Evolutionary conservation across 1,140 invertebrate genomes (phyloP).

Genomic region (Megalopta genalis): DNA sequence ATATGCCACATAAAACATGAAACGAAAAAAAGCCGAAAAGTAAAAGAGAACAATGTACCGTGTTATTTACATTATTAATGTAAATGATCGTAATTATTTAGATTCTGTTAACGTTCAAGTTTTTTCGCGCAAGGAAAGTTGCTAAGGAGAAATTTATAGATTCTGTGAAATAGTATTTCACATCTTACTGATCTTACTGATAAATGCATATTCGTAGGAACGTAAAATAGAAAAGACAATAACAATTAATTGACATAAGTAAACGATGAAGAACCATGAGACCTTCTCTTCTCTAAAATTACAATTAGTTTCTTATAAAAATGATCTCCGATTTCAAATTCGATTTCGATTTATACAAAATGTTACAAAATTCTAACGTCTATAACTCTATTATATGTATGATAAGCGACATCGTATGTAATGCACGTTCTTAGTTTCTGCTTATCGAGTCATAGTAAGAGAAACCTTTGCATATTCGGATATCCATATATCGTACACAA

Average conservation of each 20-base stretch:
- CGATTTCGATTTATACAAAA: constrained; percentile 57
- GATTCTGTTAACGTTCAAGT: background rate
- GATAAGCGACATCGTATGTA: constrained; percentile 24
- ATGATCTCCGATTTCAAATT: constrained; percentile 13
- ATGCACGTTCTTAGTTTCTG: constrained; percentile 1
- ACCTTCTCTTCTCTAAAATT: constrained; percentile 1
- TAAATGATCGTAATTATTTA: constrained; percentile 19
- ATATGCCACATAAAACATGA: background rate
- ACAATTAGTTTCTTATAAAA: constrained; percentile 41
- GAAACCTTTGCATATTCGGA: constrained; percentile 21
- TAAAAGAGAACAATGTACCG: background rate
- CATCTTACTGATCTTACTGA: background rate
- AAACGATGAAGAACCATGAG: constrained; percentile 1
- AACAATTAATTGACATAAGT: constrained; percentile 1
- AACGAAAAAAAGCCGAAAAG: too few species aligned
- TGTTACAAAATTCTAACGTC: constrained; percentile 57
- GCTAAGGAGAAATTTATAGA: background rate
- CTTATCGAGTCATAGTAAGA: constrained; percentile 7
- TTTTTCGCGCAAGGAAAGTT: background rate
- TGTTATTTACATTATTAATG: constrained; percentile 36
- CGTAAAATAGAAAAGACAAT: background rate
- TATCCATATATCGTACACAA: constrained; percentile 1
- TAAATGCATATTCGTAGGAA: background rate
- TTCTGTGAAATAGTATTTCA: background rate
- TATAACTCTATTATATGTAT: constrained; percentile 13